phyloP scores from a whole-genome alignment of 2,113 vertebrate genomes.

The Xerus inauris region DNA sequence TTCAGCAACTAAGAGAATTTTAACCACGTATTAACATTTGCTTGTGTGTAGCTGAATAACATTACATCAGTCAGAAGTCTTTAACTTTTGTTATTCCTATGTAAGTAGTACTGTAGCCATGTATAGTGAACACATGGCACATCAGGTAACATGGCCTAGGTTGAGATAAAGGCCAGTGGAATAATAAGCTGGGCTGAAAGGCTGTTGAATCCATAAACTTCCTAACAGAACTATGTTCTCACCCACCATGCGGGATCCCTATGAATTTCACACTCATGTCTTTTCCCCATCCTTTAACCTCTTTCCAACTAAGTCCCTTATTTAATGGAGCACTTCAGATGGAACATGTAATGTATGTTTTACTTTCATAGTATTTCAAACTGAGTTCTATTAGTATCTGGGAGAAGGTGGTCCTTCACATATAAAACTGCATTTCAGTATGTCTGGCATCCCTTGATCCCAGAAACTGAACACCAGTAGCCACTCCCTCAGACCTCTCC shows the following conservation, averaged over 20 bases:
- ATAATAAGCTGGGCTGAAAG: neutral
- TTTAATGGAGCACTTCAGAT: neutral
- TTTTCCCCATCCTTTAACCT: neutral
- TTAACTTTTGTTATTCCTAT: neutral
- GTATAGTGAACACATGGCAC: neutral
- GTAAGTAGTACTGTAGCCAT: neutral
- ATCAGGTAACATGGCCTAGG: neutral
- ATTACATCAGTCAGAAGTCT: neutral
- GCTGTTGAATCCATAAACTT: neutral
- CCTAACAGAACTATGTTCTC: neutral
- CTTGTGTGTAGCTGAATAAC: no score
- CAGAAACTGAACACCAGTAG: neutral
- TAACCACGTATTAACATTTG: neutral
- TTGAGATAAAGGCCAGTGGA: neutral
- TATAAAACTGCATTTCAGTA: neutral
- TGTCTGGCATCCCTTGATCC: neutral
- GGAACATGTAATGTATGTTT: neutral
- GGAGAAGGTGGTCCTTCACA: neutral
- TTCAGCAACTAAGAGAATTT: neutral
- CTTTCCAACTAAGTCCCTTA: neutral
- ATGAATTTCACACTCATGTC: neutral
- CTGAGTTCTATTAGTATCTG: neutral
- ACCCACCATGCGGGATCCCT: neutral
- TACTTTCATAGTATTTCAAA: neutral
- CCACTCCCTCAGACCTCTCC: neutral